Evolutionary conservation across 2,113 vertebrate genomes (phyloP), one percentile per base, ranked within the genome.

Genomic region (Calyptomena viridis): DNA sequence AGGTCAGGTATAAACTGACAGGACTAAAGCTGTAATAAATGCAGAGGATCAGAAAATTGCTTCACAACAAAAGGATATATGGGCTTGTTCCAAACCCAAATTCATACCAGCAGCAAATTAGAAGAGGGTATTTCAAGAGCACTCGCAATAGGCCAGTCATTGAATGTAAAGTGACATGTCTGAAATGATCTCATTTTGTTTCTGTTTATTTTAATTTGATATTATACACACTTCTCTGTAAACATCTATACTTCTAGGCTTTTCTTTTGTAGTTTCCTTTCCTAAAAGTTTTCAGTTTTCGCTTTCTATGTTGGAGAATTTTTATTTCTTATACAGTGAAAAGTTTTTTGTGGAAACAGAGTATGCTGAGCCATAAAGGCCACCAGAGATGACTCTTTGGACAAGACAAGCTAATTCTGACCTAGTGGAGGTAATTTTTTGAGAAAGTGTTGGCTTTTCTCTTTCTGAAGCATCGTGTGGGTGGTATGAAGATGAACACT

Each of bases 21-120:
- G 76, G 78, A 69, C 63, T 62, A 46, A 19, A 60, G 79, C 78
- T 73, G 68, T 94, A 93, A 96, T 96, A 95, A 97, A 97, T 94
- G 81, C 92, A 96, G 80, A 90, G 81, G 71, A 96, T 96, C 82
- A 96, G 93, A 96, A 97, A 97, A 97, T 89, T 93, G 72, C 93
- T 95, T 97, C 91, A 92, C 95, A 96, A 93, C 78, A 63, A 84
- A 67, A 91, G 92, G 84, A 91, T 42, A 59, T 44, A 62, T 95
- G 90, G 91, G 77, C 88, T 96, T 87, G 56, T 80, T 96, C 93
- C 94, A 97, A 96, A 91, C 64, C 44, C 76, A 91, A 40, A 97
- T 92, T 94, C 68, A 85, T 76, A 83, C 64, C 28, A 63, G 55
- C 78, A 95, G 78, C 80, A 94, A 95, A 96, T 97, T 91, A 95